Evolutionary conservation across 2,888 invertebrate genomes (phyloP).

Genomic region (Xestia rhomboidea): DNA sequence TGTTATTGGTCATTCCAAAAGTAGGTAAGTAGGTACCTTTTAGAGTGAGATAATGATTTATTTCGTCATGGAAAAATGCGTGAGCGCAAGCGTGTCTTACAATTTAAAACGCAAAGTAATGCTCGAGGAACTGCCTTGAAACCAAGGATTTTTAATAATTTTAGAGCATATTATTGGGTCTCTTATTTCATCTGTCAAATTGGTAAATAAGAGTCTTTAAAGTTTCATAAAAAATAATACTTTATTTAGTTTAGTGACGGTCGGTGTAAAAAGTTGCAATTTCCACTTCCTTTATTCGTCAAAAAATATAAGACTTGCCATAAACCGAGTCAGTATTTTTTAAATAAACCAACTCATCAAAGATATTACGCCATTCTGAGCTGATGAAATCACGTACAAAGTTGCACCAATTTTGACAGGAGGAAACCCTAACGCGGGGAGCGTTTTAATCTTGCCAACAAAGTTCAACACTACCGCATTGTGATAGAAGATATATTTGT

Average conservation of each 20-base stretch:
- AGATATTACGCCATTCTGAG: slow-evolving; percentile 32
- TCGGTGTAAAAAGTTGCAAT: slow-evolving; percentile 29
- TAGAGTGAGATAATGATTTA: slow-evolving; percentile 44
- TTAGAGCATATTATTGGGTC: slow-evolving; percentile 12
- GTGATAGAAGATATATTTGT: slow-evolving; percentile 69
- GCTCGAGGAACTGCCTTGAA: slow-evolving; percentile 53
- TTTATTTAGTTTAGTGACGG: slow-evolving; percentile 1
- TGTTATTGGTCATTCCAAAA: slow-evolving; percentile 20
- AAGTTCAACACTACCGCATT: slow-evolving; percentile 64
- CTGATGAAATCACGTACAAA: slow-evolving; percentile 65
- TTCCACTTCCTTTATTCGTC: slow-evolving; percentile 37
- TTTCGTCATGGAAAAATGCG: slow-evolving; percentile 51
- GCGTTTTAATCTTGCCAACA: slow-evolving; percentile 65
- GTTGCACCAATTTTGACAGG: slow-evolving; percentile 64
- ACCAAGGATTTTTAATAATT: slow-evolving; percentile 45
- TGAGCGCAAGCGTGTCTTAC: slow-evolving; percentile 25
- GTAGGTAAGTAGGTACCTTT: not conserved
- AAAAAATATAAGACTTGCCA: slow-evolving; percentile 25
- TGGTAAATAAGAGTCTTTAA: not conserved
- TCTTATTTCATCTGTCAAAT: slow-evolving; percentile 21
- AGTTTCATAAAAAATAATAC: not conserved
- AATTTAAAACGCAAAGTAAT: slow-evolving; percentile 35
- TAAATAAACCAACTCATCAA: slow-evolving; percentile 51
- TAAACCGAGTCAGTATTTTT: slow-evolving; percentile 36
- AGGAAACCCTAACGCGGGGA: slow-evolving; percentile 43